phyloP scores from a whole-genome alignment of 1,140 invertebrate species.

The Papilio polytes region DNA sequence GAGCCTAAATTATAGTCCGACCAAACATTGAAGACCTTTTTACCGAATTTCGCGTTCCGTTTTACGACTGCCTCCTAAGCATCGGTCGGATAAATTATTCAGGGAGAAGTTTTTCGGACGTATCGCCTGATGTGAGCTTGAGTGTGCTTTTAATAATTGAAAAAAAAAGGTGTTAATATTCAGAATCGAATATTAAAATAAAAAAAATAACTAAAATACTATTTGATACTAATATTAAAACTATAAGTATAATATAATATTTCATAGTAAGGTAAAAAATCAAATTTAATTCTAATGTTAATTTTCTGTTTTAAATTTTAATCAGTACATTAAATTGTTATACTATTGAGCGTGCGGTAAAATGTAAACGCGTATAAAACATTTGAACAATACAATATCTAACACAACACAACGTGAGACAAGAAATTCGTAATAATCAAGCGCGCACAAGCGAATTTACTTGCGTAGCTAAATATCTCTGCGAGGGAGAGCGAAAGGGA shows the following conservation, averaged over 20 bases:
- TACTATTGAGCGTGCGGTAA: neutral
- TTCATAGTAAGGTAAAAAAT: no score
- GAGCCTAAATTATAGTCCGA: conserved; percentile 77
- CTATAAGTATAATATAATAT: no score
- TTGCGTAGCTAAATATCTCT: conserved; percentile 72
- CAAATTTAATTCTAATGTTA: no score
- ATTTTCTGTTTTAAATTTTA: no score
- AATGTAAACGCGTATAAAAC: conserved; percentile 38
- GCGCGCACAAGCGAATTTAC: conserved; percentile 75
- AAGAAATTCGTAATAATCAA: conserved; percentile 79
- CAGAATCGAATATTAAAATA: neutral
- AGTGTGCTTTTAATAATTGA: conserved; percentile 62
- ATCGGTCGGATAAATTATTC: conserved; percentile 77
- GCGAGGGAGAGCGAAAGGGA: conserved; percentile 78
- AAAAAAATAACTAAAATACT: no score
- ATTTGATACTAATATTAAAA: no score
- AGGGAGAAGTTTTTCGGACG: conserved; percentile 62
- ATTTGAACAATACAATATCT: conserved; percentile 53
- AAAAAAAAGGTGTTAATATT: conserved; percentile 32
- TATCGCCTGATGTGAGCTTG: conserved; percentile 57
- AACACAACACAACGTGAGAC: conserved; percentile 53
- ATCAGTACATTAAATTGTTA: neutral
- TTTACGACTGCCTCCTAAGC: conserved; percentile 77
- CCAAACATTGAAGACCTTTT: conserved; percentile 80
- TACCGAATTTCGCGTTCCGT: conserved; percentile 76